Evolutionary conservation across 2,888 invertebrate genomes (phyloP).

Genomic region (Hypomecis atomaria): DNA sequence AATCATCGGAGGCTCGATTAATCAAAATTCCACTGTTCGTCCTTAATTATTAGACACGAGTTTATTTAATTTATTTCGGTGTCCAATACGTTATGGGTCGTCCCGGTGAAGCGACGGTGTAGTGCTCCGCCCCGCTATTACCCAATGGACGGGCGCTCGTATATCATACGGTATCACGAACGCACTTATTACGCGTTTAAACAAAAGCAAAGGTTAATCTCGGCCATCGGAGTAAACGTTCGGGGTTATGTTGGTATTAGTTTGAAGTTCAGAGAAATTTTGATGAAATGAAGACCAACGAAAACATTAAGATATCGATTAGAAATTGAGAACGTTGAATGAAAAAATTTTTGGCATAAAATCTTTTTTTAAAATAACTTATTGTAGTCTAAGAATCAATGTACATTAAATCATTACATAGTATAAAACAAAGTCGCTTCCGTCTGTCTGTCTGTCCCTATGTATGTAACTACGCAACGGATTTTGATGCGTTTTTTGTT

Average conservation of each 20-base stretch:
- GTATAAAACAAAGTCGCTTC: no score
- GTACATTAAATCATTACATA: no score
- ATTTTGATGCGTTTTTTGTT: no score
- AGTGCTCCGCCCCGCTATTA: conserved; percentile 49
- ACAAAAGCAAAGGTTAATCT: conserved; percentile 48
- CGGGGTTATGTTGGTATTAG: not conserved
- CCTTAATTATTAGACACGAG: conserved; percentile 60
- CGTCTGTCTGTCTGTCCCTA: no score
- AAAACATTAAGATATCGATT: conserved; percentile 25
- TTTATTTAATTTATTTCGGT: conserved; percentile 58
- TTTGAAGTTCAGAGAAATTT: conserved; percentile 15
- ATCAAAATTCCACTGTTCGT: conserved; percentile 57
- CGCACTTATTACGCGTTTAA: conserved; percentile 46
- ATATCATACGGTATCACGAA: conserved; percentile 41
- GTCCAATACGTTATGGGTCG: conserved; percentile 48
- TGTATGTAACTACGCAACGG: no score
- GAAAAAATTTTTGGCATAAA: no score
- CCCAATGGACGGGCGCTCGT: conserved; percentile 35
- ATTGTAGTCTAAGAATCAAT: no score
- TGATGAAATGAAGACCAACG: not conserved
- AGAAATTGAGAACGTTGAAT: not conserved
- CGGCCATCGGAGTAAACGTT: conserved; percentile 26
- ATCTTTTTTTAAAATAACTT: no score
- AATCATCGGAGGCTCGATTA: conserved; percentile 49
- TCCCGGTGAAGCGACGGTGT: conserved; percentile 30